Conservation (phyloP, 1,140 invertebrate genomes). For the Ganaspis sp. region DNA sequence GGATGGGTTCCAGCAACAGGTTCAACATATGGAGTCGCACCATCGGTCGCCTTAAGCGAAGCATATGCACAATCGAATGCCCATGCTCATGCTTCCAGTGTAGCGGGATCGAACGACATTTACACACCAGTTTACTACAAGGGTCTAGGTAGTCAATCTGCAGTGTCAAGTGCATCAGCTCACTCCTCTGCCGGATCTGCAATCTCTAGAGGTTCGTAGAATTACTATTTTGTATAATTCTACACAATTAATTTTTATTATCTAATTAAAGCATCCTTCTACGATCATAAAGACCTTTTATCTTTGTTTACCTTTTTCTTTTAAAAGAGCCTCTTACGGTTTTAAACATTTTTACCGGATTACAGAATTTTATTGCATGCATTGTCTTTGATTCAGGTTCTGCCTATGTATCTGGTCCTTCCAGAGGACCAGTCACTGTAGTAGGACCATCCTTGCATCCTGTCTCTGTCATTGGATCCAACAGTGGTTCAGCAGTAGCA, state of each 20-base stretch:
- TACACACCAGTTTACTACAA: constrained; percentile 13
- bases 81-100: constrained; percentile 43
- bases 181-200: background rate
- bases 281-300: too few species aligned
- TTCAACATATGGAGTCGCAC: constrained; percentile 43
- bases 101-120: constrained; percentile 19
- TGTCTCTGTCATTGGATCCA: constrained; percentile 40
- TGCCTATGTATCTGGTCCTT: constrained; percentile 51
- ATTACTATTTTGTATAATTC: too few species aligned
- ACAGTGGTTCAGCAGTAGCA: constrained; percentile 8
- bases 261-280: too few species aligned
- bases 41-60: constrained; percentile 33
- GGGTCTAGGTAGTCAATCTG: constrained; percentile 1
- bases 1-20: constrained; percentile 52
- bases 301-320: too few species aligned
- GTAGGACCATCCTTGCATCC: constrained; percentile 40
- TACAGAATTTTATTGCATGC: too few species aligned
- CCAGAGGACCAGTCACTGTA: constrained; percentile 41
- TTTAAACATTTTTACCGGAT: too few species aligned
- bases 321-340: too few species aligned
- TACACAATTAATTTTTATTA: too few species aligned
- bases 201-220: background rate
- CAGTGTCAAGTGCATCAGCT: constrained; percentile 4
- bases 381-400: constrained; percentile 16
- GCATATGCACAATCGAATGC: constrained; percentile 25